Conservation (phyloP, 37 sponge, comb jelly and placozoan genomes). For the Ianthella basta region DNA sequence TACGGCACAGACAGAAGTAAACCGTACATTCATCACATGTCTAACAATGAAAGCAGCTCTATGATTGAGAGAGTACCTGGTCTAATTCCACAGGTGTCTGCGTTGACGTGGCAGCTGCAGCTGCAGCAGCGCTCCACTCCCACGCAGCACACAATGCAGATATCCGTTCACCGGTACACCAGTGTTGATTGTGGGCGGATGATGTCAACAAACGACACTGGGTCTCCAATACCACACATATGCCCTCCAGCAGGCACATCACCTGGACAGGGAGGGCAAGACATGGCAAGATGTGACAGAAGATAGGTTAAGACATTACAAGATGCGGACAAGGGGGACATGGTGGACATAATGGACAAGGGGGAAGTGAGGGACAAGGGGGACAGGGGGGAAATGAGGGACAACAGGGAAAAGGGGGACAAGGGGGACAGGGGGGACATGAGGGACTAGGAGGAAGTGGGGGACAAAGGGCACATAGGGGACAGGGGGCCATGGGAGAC, state of each 20-base stretch:
- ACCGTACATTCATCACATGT: no score
- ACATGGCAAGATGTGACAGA: neutral
- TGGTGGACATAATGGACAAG: no score
- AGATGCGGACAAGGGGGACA: no score
- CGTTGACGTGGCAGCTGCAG: conserved; percentile 3
- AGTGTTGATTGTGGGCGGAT: neutral
- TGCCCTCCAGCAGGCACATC: neutral
- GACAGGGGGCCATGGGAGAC: no score
- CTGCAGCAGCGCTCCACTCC: conserved; percentile 18
- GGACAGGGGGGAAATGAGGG: no score
- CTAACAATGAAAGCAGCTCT: no score
- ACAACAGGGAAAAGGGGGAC: no score
- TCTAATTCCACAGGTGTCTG: neutral
- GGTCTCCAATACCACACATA: conserved; percentile 11
- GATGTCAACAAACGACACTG: neutral
- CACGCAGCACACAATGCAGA: neutral
- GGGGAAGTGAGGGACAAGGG: no score
- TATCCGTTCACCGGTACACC: neutral
- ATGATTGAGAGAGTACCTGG: neutral
- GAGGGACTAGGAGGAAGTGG: no score
- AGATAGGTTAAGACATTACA: neutral
- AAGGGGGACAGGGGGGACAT: no score
- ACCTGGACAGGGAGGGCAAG: neutral
- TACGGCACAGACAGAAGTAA: neutral
- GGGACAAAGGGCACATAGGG: no score